Evolutionary conservation across 2,797 vertebrate species (phyloP), one percentile per base, ranked within the genome.

Genomic region (Tinamus major): DNA sequence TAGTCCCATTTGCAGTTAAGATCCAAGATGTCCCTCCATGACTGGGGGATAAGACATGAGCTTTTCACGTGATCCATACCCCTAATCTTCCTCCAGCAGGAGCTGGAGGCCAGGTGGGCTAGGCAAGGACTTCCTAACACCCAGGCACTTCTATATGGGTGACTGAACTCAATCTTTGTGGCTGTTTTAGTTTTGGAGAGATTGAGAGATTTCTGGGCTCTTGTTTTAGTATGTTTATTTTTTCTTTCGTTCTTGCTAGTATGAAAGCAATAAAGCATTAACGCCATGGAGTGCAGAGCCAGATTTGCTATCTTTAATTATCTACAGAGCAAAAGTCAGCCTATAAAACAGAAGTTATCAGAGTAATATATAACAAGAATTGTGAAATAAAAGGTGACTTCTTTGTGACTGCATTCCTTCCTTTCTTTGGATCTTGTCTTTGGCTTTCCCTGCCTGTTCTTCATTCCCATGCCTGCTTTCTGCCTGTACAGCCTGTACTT

Each of bases 241-340:
- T 69, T 84, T 26, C 21, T 1, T 90, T 56, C 17, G 17, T 56
- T 7, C 46, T 81, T 68, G 81, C 59, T 81, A 33, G 1, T 72
- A 49, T 83, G 13, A 2, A 80, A 29, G 79, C 64, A 91, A 86
- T 94, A 91, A 94, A 94, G 27, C 46, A 79, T 18, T 83, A 71
- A 84, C 18, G 71, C 37, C 11, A 13, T 5, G 5, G 37, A 81
- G 13, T 6, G 7, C 59, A 79, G 55, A 58, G 63, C 10, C 77
- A 94, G 59, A 49, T 87, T 78, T 5, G 3, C 31, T 76, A 7
- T 63, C 58, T 71, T 87, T 62, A 58, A 62, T 84, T 92, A 72
- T 46, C 49, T 65, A 51, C 59, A 62, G 71, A 86, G 31, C 69
- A 87, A 78, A 91, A 93, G 78, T 75, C 92, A 79, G 21, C 41